phyloP scores from a whole-genome alignment of 2,888 invertebrate genomes.

The Selenia dentaria region DNA sequence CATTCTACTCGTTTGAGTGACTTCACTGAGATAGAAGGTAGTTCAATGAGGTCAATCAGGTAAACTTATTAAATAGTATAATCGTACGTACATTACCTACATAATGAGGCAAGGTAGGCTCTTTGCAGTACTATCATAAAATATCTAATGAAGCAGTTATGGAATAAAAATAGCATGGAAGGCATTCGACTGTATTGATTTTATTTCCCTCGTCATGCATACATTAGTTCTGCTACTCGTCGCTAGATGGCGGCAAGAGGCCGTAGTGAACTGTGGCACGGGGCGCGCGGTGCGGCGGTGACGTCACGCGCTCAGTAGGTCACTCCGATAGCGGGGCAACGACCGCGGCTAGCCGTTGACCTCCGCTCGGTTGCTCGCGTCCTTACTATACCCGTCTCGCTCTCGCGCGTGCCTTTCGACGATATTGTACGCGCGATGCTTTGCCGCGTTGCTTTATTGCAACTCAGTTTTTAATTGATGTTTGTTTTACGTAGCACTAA shows the following conservation, averaged over 20 bases:
- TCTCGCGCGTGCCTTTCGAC: constrained; percentile 66
- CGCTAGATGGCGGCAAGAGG: constrained; percentile 74
- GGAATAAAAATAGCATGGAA: constrained; percentile 4
- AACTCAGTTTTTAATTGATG: constrained; percentile 56
- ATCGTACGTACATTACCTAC: too few relatives aligned
- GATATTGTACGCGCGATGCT: constrained; percentile 64
- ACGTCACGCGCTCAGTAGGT: constrained; percentile 85
- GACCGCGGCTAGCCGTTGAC: constrained; percentile 86
- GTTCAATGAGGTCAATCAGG: too few relatives aligned
- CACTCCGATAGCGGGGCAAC: constrained; percentile 85
- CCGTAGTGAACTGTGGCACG: constrained; percentile 62
- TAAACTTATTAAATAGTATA: too few relatives aligned
- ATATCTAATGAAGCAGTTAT: background rate
- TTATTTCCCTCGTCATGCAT: constrained; percentile 34
- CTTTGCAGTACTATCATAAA: background rate
- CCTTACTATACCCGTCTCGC: constrained; percentile 69
- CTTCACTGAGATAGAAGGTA: too few relatives aligned
- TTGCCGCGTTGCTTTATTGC: constrained; percentile 59
- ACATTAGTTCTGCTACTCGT: constrained; percentile 55
- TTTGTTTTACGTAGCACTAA: constrained; percentile 47
- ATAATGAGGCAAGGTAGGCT: too few relatives aligned
- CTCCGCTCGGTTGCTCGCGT: constrained; percentile 78
- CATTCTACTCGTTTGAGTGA: too few relatives aligned
- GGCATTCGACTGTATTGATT: constrained; percentile 31
- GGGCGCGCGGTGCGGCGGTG: constrained; percentile 75